Percentiles rank a stretch among this genome's conserved stretches.
Conservation (phyloP, 2,797 vertebrate species). For the Muscicapa comitata region DNA sequence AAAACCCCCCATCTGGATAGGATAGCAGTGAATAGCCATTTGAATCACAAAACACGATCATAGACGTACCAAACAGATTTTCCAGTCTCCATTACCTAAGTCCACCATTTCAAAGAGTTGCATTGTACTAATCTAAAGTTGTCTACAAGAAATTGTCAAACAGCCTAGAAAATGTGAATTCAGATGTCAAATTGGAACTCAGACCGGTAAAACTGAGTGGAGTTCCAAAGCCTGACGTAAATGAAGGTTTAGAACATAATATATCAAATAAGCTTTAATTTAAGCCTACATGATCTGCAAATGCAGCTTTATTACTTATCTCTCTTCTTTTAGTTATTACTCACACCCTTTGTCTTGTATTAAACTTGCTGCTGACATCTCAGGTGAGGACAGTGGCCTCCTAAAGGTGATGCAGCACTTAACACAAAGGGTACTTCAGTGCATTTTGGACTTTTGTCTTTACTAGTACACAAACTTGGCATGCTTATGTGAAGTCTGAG, state of each 20-base stretch:
- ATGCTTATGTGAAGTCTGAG: not conserved
- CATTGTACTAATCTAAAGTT: not conserved
- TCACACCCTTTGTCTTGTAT: not conserved
- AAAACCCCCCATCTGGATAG: rapidly evolving
- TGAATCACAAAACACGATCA: not conserved
- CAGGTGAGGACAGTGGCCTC: not conserved
- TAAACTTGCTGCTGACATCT: not conserved
- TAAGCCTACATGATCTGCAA: not conserved
- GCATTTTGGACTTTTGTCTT: not conserved
- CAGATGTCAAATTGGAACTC: not conserved
- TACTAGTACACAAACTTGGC: not conserved
- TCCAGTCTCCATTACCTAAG: not conserved
- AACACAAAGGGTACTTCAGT: rapidly evolving
- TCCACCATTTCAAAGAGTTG: not conserved
- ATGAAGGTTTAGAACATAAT: not conserved
- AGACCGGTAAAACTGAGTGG: not conserved
- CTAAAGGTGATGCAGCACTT: not conserved
- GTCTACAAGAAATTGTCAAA: not conserved
- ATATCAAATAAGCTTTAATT: not conserved
- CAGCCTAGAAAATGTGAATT: not conserved
- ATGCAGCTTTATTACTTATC: not conserved
- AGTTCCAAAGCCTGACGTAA: not conserved
- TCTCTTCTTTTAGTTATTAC: not conserved
- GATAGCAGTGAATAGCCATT: not conserved
- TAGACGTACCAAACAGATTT: not conserved